Base-by-base conservation (phyloP, 1,140 invertebrate species). In the Pomacea maculata region DNA sequence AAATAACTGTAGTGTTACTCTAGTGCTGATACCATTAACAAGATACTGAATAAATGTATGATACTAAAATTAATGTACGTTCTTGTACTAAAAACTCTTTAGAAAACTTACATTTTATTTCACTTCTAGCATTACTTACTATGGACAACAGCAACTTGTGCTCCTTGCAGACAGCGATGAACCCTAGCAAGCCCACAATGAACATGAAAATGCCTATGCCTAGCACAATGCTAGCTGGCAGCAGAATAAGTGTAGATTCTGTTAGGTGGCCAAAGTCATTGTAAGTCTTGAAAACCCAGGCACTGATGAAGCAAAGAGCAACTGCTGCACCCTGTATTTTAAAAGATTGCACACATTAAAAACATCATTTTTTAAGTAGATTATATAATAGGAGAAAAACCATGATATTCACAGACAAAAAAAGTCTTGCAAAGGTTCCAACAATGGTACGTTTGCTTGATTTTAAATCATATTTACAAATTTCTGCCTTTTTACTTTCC, bases 131-230 rank as follows among this genome's bases (percentile, higher is more conserved):
- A 45, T 45, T 54, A 94, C 94, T 93, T 93, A 95, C 95, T 87
- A 94, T 92, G 45, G 94, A 94, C 14, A 98, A 93, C 91, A 97
- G 94, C 90, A 95, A 96, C 85, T 95, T 95, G 82, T 95, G 96
- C 91, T 97, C 96, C 84, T 94, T 94, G 79, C 95, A 94, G 10
- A 96, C 95, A 67, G 97, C 97, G 88, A 95, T 95, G 90, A 96
- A 98, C 75, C 97, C 97, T 68, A 98, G 93, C 89, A 97, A 95
- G 6, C 96, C 95, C 61, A 97, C 94, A 68, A 96, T 91, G 78
- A 97, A 94, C 89, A 98, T 95, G 63, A 98, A 90, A 25, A 94
- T 91, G 5, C 96, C 97, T 74, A 94, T 94, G 29, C 93, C 94
- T 79, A 98, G 92, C 80, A 97, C 92, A 81, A 97, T 90, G 65